phyloP scores from a whole-genome alignment of 2,797 vertebrate genomes.

The Macrochelys suwanniensis region DNA sequence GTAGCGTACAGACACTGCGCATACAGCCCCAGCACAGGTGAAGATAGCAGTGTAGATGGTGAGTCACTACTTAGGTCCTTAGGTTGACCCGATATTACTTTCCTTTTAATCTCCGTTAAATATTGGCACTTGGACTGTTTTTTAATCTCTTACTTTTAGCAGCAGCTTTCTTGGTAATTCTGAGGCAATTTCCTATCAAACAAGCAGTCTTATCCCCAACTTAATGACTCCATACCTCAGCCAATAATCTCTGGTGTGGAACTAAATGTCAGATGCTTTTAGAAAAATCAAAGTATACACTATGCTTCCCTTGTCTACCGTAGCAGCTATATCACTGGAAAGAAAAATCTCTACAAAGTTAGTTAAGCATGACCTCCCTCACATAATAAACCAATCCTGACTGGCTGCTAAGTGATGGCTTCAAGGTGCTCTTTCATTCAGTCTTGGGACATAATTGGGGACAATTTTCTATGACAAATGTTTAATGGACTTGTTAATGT shows the following conservation, averaged over 20 bases:
- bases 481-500: not conserved
- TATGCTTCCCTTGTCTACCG: not conserved
- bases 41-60: no score
- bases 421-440: not conserved
- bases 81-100: not conserved
- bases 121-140: no score
- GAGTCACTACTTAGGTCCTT: not conserved
- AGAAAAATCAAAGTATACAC: not conserved
- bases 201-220: not conserved
- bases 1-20: not conserved
- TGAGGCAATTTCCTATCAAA: not conserved
- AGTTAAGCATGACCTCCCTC: not conserved
- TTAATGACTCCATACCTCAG: not conserved
- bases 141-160: not conserved
- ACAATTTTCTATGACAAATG: not conserved
- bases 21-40: not conserved
- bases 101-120: not conserved
- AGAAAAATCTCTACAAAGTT: not conserved
- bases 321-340: not conserved
- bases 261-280: not conserved
- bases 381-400: accelerated
- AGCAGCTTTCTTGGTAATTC: not conserved
- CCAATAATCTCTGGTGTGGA: not conserved
- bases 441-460: not conserved
- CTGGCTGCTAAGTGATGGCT: not conserved